Evolutionary conservation across 2,797 vertebrate genomes (phyloP).

Genomic region (Eospalax fontanierii): DNA sequence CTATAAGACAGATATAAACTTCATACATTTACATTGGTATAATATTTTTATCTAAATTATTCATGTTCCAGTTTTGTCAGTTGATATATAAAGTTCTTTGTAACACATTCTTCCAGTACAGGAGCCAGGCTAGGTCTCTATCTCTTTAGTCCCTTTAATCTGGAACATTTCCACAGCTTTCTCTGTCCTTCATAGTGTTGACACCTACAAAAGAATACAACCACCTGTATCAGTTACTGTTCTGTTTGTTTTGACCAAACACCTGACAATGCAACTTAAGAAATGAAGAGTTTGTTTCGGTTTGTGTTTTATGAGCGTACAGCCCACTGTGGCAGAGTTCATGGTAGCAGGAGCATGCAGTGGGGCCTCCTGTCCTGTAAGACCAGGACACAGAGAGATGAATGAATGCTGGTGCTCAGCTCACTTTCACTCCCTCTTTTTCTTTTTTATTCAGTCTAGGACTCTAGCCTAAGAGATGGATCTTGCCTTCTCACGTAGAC

Average conservation of each 20-base stretch:
- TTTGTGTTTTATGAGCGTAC: not conserved
- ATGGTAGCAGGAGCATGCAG: too few species aligned
- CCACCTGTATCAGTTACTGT: too few species aligned
- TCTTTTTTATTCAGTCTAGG: not conserved
- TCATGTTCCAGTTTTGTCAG: constrained; percentile 2
- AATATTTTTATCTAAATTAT: constrained; percentile 60
- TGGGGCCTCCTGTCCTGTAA: not conserved
- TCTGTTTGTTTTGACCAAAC: not conserved
- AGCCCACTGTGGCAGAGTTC: not conserved
- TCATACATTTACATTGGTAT: constrained; percentile 36
- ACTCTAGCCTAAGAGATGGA: not conserved
- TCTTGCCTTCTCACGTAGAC: not conserved
- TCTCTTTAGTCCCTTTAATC: not conserved
- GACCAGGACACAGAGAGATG: not conserved
- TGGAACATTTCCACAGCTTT: not conserved
- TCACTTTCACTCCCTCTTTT: not conserved
- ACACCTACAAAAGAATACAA: constrained; percentile 12
- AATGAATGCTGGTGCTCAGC: not conserved
- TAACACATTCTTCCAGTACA: not conserved
- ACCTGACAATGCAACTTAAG: not conserved
- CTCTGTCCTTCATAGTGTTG: not conserved
- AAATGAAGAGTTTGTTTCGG: not conserved
- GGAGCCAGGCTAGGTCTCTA: not conserved
- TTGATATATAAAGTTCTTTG: not conserved
- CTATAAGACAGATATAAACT: constrained; percentile 13